These are phyloP conservation scores for Hepsetus odoe DNA, from an alignment of 2,113 vertebrate genomes.

Conservation along the genomic window DNA sequence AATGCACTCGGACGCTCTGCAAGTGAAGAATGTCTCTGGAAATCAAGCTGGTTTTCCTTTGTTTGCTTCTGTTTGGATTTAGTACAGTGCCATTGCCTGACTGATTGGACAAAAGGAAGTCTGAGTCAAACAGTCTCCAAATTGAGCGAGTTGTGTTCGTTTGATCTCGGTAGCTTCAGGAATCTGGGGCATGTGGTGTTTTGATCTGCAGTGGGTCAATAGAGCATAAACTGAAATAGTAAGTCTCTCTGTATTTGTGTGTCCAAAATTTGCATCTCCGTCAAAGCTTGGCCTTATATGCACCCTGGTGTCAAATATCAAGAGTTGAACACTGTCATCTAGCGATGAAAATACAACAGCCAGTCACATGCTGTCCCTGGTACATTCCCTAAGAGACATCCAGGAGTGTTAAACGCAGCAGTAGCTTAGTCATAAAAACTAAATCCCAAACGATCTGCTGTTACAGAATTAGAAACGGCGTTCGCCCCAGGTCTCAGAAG, in stretches of 20 bases:
- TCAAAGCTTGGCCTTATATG: constrained; percentile 66
- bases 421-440: constrained; percentile 39
- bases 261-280: constrained; percentile 60
- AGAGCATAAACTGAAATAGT: constrained; percentile 57
- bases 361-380: constrained; percentile 11
- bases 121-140: constrained; percentile 57
- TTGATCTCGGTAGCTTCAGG: constrained; percentile 48
- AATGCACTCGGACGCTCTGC: constrained; percentile 14
- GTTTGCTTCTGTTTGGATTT: constrained; percentile 44
- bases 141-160: constrained; percentile 43
- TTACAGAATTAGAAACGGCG: constrained; percentile 27
- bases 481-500: background rate
- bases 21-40: constrained; percentile 24
- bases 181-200: constrained; percentile 48
- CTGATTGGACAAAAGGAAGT: constrained; percentile 58
- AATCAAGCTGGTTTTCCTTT: constrained; percentile 44
- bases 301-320: constrained; percentile 46
- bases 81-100: constrained; percentile 45
- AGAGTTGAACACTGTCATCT: constrained; percentile 37
- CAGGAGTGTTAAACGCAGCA: constrained; percentile 24
- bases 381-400: background rate
- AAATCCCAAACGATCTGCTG: constrained; percentile 16
- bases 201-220: constrained; percentile 57
- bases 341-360: constrained; percentile 47
- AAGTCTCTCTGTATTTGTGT: constrained; percentile 39